Conservation (phyloP, 2,888 invertebrate species). For the Cetonia aurata region DNA sequence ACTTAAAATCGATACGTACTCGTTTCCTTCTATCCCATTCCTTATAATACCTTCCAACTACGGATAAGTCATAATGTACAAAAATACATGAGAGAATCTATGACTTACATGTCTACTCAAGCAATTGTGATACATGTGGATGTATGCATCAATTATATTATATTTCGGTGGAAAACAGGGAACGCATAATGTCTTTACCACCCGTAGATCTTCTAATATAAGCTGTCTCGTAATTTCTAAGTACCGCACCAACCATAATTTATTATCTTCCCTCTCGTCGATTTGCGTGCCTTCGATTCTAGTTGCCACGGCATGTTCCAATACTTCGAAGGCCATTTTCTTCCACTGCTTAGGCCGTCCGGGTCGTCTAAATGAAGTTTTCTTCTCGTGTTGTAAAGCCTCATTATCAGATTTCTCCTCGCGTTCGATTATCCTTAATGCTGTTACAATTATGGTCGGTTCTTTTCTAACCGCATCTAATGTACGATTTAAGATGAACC, state of each 20-base stretch:
- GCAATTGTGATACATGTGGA: constrained; percentile 93
- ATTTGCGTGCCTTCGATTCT: constrained; percentile 95
- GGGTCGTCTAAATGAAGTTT: constrained; percentile 92
- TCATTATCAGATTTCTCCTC: constrained; percentile 96
- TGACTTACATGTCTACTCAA: constrained; percentile 81
- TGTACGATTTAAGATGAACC: constrained; percentile 89
- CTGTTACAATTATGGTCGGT: constrained; percentile 95
- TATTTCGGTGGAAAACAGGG: constrained; percentile 97
- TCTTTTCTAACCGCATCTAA: constrained; percentile 95
- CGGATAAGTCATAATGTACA: constrained; percentile 46
- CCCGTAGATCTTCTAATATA: constrained; percentile 90
- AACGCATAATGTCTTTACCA: constrained; percentile 89
- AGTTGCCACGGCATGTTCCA: constrained; percentile 83
- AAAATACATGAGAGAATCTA: background rate
- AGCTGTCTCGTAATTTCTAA: constrained; percentile 88
- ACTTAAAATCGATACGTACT: constrained; percentile 92
- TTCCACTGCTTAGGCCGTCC: constrained; percentile 95
- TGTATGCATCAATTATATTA: constrained; percentile 91
- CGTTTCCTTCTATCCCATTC: constrained; percentile 93
- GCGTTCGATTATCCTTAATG: constrained; percentile 94
- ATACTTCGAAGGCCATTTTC: constrained; percentile 84
- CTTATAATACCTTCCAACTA: constrained; percentile 89
- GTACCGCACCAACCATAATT: constrained; percentile 96
- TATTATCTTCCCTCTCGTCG: constrained; percentile 90
- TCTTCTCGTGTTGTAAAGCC: constrained; percentile 81